Conservation (phyloP, 2,888 invertebrate species). For the Zaprionus lineosus region DNA sequence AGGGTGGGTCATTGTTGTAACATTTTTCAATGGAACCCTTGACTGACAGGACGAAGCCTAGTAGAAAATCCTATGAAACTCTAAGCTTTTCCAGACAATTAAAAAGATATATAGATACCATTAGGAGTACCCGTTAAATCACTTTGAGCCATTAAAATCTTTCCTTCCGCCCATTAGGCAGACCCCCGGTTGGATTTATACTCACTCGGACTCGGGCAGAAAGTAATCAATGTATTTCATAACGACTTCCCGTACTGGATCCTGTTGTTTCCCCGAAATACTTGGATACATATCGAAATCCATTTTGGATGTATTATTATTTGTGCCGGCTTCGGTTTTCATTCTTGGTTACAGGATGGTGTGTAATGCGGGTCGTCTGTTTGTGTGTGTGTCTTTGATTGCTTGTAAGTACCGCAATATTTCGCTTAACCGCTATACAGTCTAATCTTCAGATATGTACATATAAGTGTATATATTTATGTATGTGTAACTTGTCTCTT, state of each 20-base stretch:
- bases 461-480: slow-evolving; percentile 5
- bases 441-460: slow-evolving; percentile 39
- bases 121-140: no score
- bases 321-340: slow-evolving; percentile 78
- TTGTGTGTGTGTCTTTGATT: slow-evolving; percentile 8
- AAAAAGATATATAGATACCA: no score
- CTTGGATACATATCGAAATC: slow-evolving; percentile 85
- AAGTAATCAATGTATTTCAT: slow-evolving; percentile 89
- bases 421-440: slow-evolving; percentile 22
- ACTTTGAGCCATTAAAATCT: no score
- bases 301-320: slow-evolving; percentile 82
- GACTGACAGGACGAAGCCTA: no score
- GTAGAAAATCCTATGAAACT: no score
- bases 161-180: no score
- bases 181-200: no score
- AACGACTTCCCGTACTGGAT: slow-evolving; percentile 87
- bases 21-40: no score
- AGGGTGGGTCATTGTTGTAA: no score
- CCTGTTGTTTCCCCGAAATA: slow-evolving; percentile 85
- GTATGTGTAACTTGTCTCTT: slow-evolving; percentile 2
- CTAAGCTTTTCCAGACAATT: no score
- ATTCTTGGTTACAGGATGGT: slow-evolving; percentile 63
- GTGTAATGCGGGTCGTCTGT: slow-evolving; percentile 27
- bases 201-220: slow-evolving; percentile 86
- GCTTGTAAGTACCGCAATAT: slow-evolving; percentile 28